Percentiles rank a stretch among this genome's conserved stretches.
These are phyloP conservation scores for Heliothis peltigera DNA, from an alignment of 2,888 invertebrate genomes.

Conservation along the genomic window DNA sequence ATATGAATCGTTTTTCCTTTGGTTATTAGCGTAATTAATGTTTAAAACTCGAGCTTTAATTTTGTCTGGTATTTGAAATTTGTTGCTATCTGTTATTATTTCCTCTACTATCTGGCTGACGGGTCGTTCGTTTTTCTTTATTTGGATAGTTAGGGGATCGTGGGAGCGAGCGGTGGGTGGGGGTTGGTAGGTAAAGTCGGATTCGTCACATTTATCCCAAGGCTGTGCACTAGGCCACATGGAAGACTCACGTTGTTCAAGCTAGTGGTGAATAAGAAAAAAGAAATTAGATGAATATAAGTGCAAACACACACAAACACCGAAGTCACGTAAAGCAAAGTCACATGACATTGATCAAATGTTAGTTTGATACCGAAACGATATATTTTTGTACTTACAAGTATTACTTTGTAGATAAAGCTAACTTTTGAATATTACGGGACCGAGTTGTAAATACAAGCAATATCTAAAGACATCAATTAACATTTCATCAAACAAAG, in stretches of 20 bases:
- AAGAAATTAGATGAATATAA: slow-evolving; percentile 62
- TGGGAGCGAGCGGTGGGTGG: slow-evolving; percentile 66
- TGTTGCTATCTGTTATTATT: slow-evolving; percentile 75
- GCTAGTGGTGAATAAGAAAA: slow-evolving; percentile 80
- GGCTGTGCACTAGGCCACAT: slow-evolving; percentile 80
- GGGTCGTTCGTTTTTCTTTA: slow-evolving; percentile 65
- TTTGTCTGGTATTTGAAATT: slow-evolving; percentile 77
- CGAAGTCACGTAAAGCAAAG: slow-evolving; percentile 22
- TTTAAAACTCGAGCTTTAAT: slow-evolving; percentile 70
- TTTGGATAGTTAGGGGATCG: slow-evolving; percentile 49
- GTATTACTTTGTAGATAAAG: too few relatives aligned
- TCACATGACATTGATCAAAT: slow-evolving; percentile 1
- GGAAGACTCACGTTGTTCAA: slow-evolving; percentile 81
- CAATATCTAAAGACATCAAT: too few relatives aligned
- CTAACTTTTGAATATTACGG: too few relatives aligned
- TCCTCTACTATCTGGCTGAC: slow-evolving; percentile 78
- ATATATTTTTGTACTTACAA: too few relatives aligned
- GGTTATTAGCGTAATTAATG: slow-evolving; percentile 66
- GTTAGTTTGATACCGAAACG: neutral
- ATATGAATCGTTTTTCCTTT: slow-evolving; percentile 78
- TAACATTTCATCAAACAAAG: neutral
- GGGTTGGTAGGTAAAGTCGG: slow-evolving; percentile 74
- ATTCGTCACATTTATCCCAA: slow-evolving; percentile 83
- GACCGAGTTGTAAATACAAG: too few relatives aligned
- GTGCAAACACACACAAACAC: slow-evolving; percentile 44